Evolutionary conservation across 2,113 vertebrate species (phyloP), one percentile per base, ranked within the genome.

Genomic region (Danio rerio): DNA sequence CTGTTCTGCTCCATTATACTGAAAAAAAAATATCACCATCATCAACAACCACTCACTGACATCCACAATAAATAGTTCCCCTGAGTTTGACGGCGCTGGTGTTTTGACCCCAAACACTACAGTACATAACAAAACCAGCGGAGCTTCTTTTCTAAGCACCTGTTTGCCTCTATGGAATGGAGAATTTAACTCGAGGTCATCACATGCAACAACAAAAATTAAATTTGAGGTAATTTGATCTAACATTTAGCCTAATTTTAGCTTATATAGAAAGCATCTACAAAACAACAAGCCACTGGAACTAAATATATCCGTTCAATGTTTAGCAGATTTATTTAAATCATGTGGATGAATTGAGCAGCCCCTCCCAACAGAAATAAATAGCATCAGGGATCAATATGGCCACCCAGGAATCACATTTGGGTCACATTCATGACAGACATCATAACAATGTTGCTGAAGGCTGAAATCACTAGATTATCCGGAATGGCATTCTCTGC

Each of bases 371-470:
- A 73, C 20, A 73, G 5, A 15, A 74, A 74, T 15, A 56, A 11
- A 56, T 56, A 15, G 9, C 6, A 45, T 45, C 9, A 3, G 58
- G 6, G 42, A 53, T 78, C 47, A 53, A 66, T 65, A 13, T n/a
- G 16, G 21, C 58, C 76, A 78, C 49, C 50, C n/a, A 66, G 3
- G 15, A 16, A 65, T 49, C 49, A 16, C 47, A 66, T 52, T 66
- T 78, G 76, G 76, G 76, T 75, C 55, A 75, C 31, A 43, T 20
- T 58, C 53, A 59, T 75, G 71, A 10, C n/a, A 78, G 59, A 50
- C 59, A 50, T 78, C 42, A 63, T 63, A 59, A 61, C 16, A 12
- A 11, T 78, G n/a, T 53, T 66, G 76, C 76, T 53, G 31, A 65
- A 50, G 76, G 76, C 47, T 52, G 20, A 12, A 52, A 13, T 40